Evolutionary conservation across 2,113 vertebrate species (phyloP), one percentile per base, ranked within the genome.

Genomic region (Corythaixoides concolor): DNA sequence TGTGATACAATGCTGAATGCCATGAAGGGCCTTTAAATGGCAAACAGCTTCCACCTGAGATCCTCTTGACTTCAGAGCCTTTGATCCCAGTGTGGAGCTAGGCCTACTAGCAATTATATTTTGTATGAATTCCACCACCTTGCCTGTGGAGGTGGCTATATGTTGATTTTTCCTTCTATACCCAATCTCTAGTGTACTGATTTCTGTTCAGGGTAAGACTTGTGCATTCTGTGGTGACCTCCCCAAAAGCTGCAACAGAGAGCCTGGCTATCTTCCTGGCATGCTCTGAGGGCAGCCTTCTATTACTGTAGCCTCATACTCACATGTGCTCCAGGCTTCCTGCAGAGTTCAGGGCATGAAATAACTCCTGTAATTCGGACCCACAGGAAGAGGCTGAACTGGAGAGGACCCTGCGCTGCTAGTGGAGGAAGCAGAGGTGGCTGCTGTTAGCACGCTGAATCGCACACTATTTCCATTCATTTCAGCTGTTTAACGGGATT

Each of bases 401-500:
- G 64, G 64, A 81, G 79, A 80, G 86, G 72, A 92, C 86, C 60
- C 83, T 84, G 80, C 53, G 8, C 26, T 86, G 50, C 43, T 30
- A 43, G 68, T 41, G 52, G 32, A 60, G 68, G 77, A 72, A 32
- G 84, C 81, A 93, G 87, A 86, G 69, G 87, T 89, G 73, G 87
- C 89, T 95, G 80, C 86, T 8, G 10, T 41, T 89, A 89, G 30
- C 64, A 19, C 64, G 56, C 93, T 88, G 89, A 88, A 85, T 91
- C 2, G 3, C 78, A 76, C 70, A 74, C 82, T 85, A 3, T 79
- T 94, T 94, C 56, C 82, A 83, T 88, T 93, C 66, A 91, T 90
- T 95, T 83, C 95, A 94, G 93, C 91, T 97, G 89, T 94, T 96
- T 62, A 94, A 88, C 2, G 8, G 91, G 78, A 96, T 96, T 96